Base-by-base conservation (phyloP, 2,113 vertebrate genomes). In the Pollimyrus isidori region DNA sequence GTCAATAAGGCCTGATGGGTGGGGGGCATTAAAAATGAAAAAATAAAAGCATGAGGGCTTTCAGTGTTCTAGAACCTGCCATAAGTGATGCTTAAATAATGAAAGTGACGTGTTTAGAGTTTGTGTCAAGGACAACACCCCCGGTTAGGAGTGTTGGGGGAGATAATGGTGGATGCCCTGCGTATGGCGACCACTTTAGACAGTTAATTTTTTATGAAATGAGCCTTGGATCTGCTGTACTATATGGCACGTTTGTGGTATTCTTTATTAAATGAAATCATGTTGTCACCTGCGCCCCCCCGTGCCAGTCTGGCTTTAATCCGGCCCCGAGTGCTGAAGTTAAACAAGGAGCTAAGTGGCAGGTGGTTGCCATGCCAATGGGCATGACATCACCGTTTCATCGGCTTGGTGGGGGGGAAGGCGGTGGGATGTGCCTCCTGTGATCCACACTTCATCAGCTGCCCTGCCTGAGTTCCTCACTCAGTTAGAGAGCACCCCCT, bases 291-390 rank as follows among this genome's bases (percentile, higher is more conserved):
- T 86, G 50, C n/a, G n/a, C n/a, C 3, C 53, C 86, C 52, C 52
- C 52, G 23, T 19, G 35, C 86, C 76, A 52, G 49, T 42, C 56
- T 91, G 89, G 76, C 92, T 90, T 93, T 86, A 89, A 76, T 90
- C 91, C 90, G 91, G 90, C 90, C 73, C 86, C 88, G 49, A 89
- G 87, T 92, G n/a, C 89, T 91, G 80, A 91, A 88, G 88, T 53
- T 90, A 91, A 91, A 92, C 90, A 89, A 86, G 80, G 49, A 62
- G 56, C 3, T 89, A 17, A 52, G 45, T 52, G 89, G 84, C 17
- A 88, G 90, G 58, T 58, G 89, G 95, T 95, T 95, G 90, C 94
- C 93, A 94, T 95, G 92, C 94, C 90, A 94, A 95, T 94, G 89
- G 89, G 91, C 91, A 93, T 94, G 94, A 95, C 91, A 92, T 95